Base-by-base conservation (phyloP, 2,113 vertebrate species). In the Vulpes ferrilata region DNA sequence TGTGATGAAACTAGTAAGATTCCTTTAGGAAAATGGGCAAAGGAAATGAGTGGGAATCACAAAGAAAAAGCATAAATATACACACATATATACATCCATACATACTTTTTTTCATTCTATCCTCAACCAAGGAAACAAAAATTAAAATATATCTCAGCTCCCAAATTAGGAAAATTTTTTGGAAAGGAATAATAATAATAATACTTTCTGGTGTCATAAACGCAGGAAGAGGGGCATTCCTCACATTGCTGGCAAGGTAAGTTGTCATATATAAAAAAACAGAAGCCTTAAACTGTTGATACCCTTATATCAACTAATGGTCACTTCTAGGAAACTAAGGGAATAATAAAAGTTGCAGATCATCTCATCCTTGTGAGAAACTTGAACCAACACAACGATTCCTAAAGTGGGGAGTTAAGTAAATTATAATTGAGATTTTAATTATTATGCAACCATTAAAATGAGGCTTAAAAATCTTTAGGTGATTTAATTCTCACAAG, bases 381-480 rank as follows among this genome's bases (percentile, higher is more conserved):
- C 57, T 2, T 71, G 48, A 97, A 89, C 22, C 11, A 81, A 92
- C 4, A 38, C 16, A 15, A 78, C 32, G 25, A 94, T 83, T 92
- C 35, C 89, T n/a, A 60, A 30, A 92, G 32, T 71, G 19, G 1
- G 6, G 51, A 90, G 9, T 90, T 88, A 88, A 87, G 83, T 93
- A 90, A 81, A 88, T 64, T n/a, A 62, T 82, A 59, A 90, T 4
- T 79, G 32, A 74, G 35, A 74, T 84, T 32, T 62, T 86, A 96
- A 90, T 59, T 62, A 62, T 25, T 69, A 93, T 2, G 6, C 23
- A 93, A 25, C 20, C 43, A 88, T 69, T 96, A 91, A 67, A 96
- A 60, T 6, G 20, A 90, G 55, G n/a, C 19, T 90, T 74, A 93
- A 85, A 69, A 88, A 67, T 60, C 32, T 73, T 91, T 55, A 60